Evolutionary conservation across 2,113 vertebrate genomes (phyloP).

Genomic region (Eptesicus fuscus): DNA sequence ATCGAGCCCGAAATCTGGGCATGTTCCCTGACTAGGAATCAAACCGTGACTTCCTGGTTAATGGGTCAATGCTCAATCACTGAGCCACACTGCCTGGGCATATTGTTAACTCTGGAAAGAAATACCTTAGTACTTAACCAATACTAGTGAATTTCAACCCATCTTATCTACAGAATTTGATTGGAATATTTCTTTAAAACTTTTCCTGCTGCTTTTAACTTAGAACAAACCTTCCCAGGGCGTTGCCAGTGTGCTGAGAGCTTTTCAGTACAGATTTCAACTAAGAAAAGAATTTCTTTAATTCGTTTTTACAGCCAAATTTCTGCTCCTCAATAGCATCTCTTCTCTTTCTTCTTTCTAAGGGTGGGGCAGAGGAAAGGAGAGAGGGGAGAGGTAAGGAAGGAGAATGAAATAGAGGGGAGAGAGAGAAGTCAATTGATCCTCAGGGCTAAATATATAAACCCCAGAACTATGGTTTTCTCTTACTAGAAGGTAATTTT

Average conservation of each 20-base stretch:
- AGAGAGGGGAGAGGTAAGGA: neutral
- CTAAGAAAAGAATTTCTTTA: neutral
- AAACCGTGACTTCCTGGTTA: too few species aligned
- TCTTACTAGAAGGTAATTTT: neutral
- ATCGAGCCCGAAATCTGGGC: too few species aligned
- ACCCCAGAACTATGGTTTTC: neutral
- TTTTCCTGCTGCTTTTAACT: neutral
- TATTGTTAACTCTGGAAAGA: conserved; percentile 1
- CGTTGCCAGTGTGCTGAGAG: neutral
- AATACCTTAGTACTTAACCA: neutral
- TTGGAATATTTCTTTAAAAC: neutral
- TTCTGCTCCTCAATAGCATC: neutral
- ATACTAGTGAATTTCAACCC: neutral
- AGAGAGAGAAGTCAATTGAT: neutral
- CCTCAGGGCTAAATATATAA: neutral
- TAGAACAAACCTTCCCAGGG: neutral
- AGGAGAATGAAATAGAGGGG: neutral
- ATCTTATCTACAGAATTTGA: neutral
- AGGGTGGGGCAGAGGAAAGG: neutral
- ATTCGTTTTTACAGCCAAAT: neutral
- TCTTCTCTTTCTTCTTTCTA: neutral
- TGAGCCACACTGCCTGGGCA: too few species aligned
- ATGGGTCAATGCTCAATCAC: too few species aligned
- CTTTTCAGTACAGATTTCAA: neutral
- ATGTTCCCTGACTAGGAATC: too few species aligned